Evolutionary conservation across 2,113 vertebrate genomes (phyloP).

Genomic region (Orcinus orca): DNA sequence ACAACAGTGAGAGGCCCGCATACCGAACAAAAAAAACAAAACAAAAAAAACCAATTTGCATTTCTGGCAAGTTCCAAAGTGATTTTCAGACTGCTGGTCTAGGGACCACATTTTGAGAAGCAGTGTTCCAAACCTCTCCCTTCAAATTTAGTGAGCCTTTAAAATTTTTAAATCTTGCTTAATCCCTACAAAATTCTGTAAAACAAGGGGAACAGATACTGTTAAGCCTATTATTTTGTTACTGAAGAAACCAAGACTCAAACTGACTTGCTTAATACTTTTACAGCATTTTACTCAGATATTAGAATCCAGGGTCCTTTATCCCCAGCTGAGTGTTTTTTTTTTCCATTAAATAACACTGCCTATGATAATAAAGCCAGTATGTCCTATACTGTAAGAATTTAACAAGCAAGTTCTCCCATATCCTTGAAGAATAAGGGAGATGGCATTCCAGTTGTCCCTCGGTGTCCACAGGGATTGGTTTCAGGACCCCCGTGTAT

Average conservation of each 20-base stretch:
- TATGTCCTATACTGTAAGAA: background rate
- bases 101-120: background rate
- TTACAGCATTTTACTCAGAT: background rate
- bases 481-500: too few relatives aligned
- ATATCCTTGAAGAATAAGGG: background rate
- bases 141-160: background rate
- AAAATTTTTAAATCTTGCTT: background rate
- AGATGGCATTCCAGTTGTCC: background rate
- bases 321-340: background rate
- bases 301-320: background rate
- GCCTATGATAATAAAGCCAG: background rate
- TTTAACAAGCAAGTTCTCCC: background rate
- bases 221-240: background rate
- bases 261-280: background rate
- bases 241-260: background rate
- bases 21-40: too few relatives aligned
- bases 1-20: too few relatives aligned
- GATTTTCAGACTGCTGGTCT: background rate
- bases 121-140: background rate
- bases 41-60: too few relatives aligned
- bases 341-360: background rate
- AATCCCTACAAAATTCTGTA: background rate
- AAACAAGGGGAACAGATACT: background rate
- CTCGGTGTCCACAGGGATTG: too few relatives aligned
- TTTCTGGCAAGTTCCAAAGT: background rate